phyloP scores from a whole-genome alignment of 2,113 vertebrate genomes.

The Hippocampus guttulatus region DNA sequence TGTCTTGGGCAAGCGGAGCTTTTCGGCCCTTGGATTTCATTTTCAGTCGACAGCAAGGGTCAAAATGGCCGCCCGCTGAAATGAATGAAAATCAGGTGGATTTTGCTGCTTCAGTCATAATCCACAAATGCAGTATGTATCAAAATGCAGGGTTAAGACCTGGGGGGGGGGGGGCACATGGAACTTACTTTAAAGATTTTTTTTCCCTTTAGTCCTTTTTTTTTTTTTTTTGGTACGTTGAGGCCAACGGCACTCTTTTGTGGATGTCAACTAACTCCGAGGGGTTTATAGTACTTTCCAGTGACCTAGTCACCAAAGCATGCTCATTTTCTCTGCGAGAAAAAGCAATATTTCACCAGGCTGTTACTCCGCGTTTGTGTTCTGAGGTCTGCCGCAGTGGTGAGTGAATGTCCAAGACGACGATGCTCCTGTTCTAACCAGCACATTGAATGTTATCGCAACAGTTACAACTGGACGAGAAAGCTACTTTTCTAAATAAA shows the following conservation, averaged over 20 bases:
- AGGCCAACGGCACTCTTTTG: constrained; percentile 29
- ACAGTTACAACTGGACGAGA: constrained; percentile 75
- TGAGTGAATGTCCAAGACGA: constrained; percentile 25
- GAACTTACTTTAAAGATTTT: no score
- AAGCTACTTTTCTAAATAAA: constrained; percentile 96
- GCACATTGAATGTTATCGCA: constrained; percentile 58
- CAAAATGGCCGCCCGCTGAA: no score
- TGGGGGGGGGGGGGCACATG: no score
- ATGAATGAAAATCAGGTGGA: no score
- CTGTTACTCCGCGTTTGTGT: constrained; percentile 56
- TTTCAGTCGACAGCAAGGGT: no score
- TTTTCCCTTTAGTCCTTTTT: no score
- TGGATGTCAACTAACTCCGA: constrained; percentile 92
- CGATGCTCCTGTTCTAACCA: constrained; percentile 30
- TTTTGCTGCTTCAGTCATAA: no score
- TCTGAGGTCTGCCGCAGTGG: constrained; percentile 54
- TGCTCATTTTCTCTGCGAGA: constrained; percentile 99
- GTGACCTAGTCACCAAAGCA: constrained; percentile 90
- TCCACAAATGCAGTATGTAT: no score
- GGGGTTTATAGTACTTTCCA: constrained; percentile 92
- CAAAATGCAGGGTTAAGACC: no score
- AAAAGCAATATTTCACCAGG: constrained; percentile 68
- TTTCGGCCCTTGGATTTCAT: no score
- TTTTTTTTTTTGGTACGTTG: constrained; percentile 57
- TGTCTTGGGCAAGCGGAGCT: no score